Percentiles rank a stretch among this genome's conserved stretches.
Evolutionary conservation across 2,888 invertebrate genomes (phyloP).

Genomic region (Nebria brevicollis): DNA sequence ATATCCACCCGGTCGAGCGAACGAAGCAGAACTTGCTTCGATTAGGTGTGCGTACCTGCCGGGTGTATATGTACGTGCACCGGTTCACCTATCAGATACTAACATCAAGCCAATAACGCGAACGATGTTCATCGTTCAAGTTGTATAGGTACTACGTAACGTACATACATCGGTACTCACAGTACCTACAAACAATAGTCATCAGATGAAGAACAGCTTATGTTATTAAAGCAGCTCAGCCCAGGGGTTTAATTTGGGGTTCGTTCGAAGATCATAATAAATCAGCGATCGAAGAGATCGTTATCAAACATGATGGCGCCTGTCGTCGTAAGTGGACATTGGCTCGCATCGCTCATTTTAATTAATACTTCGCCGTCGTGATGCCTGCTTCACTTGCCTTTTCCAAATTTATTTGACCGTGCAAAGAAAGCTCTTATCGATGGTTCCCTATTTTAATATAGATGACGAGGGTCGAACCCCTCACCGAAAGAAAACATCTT

Average conservation of each 20-base stretch:
- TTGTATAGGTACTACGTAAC: background rate
- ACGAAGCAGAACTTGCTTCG: conserved; percentile 3
- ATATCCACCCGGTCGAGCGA: background rate
- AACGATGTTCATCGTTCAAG: background rate
- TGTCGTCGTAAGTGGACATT: background rate
- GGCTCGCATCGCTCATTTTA: conserved; percentile 52
- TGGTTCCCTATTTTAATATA: conserved; percentile 50
- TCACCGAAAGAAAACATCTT: conserved; percentile 50
- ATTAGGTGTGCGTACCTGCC: conserved; percentile 17
- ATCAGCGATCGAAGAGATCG: conserved; percentile 2
- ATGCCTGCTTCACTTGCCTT: conserved; percentile 27
- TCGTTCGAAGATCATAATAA: background rate
- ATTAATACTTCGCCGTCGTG: conserved; percentile 52
- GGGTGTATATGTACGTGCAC: background rate
- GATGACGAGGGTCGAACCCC: conserved; percentile 50
- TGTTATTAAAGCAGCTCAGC: background rate
- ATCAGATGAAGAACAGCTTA: no score
- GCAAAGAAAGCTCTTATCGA: conserved; percentile 45
- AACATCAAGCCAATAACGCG: background rate
- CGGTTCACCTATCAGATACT: conserved; percentile 3
- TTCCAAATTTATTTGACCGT: conserved; percentile 49
- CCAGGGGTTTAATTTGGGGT: background rate
- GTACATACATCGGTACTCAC: background rate
- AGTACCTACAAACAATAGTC: no score
- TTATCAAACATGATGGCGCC: conserved; percentile 10